Evolutionary conservation across 2,797 vertebrate species (phyloP).

Genomic region (Parotocinclus haroldoi): DNA sequence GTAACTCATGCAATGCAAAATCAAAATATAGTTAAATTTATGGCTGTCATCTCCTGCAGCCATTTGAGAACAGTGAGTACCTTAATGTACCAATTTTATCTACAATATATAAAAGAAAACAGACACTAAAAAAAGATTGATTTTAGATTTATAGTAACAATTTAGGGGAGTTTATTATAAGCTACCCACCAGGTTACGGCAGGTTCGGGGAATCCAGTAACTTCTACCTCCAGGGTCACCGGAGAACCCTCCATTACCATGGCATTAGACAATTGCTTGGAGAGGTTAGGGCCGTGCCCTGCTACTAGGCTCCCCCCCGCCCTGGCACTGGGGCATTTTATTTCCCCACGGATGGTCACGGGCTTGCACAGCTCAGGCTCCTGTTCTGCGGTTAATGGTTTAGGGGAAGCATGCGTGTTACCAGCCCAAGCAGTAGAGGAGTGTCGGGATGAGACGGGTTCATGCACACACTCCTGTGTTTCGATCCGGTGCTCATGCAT

Average conservation of each 20-base stretch:
- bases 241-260: conserved; percentile 87
- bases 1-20: conserved; percentile 23
- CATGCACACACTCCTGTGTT: conserved; percentile 80
- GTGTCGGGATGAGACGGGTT: conserved; percentile 63
- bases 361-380: conserved; percentile 76
- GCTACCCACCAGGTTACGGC: conserved; percentile 95
- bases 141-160: neutral
- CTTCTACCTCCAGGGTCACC: conserved; percentile 93
- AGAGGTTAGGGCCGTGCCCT: conserved; percentile 78
- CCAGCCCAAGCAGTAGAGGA: conserved; percentile 49
- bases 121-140: conserved; percentile 1
- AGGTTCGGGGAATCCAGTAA: conserved; percentile 86
- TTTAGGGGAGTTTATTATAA: conserved; percentile 73
- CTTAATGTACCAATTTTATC: neutral
- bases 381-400: conserved; percentile 70
- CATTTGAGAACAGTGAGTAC: neutral
- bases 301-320: conserved; percentile 71
- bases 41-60: neutral
- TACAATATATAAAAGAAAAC: neutral
- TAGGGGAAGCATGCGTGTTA: conserved; percentile 78
- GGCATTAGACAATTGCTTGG: conserved; percentile 82
- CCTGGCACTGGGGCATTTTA: conserved; percentile 73
- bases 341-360: conserved; percentile 76
- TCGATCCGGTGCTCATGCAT: conserved; percentile 61
- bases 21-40: neutral